Evolutionary conservation across 2,113 vertebrate genomes (phyloP), one percentile per base, ranked within the genome.

Genomic region (Opisthocomus hoazin): DNA sequence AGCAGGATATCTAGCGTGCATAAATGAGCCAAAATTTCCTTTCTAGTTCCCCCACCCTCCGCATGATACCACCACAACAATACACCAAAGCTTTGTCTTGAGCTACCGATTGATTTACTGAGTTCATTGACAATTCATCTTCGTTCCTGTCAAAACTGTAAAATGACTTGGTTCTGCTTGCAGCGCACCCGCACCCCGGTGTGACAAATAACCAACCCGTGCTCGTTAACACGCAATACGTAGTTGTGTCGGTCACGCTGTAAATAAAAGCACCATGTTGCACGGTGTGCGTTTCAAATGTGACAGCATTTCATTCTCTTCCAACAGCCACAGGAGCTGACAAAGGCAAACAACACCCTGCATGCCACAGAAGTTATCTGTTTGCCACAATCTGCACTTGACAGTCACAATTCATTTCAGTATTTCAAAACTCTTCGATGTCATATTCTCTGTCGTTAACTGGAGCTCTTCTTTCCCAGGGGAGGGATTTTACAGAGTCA

Each of bases 101-200:
- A 71, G 54, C 50, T 64, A 53, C 26, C 13, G 11, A 6, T 32
- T 81, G 43, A 64, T 68, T 45, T 26, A 12, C 45, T 0, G 11
- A 94, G 50, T 2, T 69, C 39, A 15, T 4, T 12, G n/a, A 29
- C 30, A 41, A 46, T 20, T 68, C 43, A 15, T 20, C 68, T 34
- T 26, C 8, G 8, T 29, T 64, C n/a, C 34, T 36, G n/a, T 43
- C 64, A 21, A 78, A 85, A 50, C 0, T 5, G 7, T n/a, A 8
- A 24, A 34, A 37, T 4, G 39, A 57, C n/a, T 58, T 4, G 48
- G 43, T 18, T 34, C 51, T 41, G 22, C 74, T 5, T 18, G 79
- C 83, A 58, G 29, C 10, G 20, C 64, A 23, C 0, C 0, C 30
- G n/a, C 16, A 10, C 5, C 24, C 2, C 50, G 24, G 36, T 0